phyloP scores from a whole-genome alignment of 1,140 invertebrate species.

The Plectus sambesii region DNA sequence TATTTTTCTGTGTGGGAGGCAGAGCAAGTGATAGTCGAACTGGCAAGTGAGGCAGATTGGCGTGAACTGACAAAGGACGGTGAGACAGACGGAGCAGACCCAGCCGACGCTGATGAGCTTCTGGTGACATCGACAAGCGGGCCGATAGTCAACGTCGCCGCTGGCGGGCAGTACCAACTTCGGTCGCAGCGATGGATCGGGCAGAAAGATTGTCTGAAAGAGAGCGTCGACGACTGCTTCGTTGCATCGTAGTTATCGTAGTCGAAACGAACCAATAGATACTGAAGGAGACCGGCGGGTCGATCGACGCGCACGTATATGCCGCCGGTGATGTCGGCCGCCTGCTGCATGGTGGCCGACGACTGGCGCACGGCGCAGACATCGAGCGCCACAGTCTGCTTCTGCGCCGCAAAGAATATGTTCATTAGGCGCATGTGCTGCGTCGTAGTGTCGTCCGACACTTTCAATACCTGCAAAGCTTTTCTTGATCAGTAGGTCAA shows the following conservation, averaged over 20 bases:
- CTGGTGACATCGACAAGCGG: conserved; percentile 95
- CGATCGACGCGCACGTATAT: conserved; percentile 58
- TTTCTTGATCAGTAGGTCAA: too few relatives aligned
- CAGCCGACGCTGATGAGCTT: conserved; percentile 87
- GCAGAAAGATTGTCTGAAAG: conserved; percentile 78
- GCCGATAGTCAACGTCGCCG: conserved; percentile 81
- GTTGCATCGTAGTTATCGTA: conserved; percentile 3
- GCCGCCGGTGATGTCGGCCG: conserved; percentile 86
- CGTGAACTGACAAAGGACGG: conserved; percentile 92
- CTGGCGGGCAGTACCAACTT: conserved; percentile 76
- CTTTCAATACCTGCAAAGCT: conserved; percentile 6
- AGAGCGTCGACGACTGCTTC: background rate
- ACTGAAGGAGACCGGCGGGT: conserved; percentile 62
- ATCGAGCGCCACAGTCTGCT: conserved; percentile 74
- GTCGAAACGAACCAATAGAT: conserved; percentile 63
- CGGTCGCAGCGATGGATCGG: conserved; percentile 64
- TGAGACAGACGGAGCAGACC: conserved; percentile 91
- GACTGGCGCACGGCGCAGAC: conserved; percentile 83
- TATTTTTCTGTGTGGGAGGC: too few relatives aligned
- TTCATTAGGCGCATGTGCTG: conserved; percentile 99
- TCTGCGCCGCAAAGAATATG: conserved; percentile 86
- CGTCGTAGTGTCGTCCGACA: conserved; percentile 50
- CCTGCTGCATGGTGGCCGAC: too few relatives aligned
- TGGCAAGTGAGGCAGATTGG: conserved; percentile 93
- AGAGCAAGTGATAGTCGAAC: conserved; percentile 42